phyloP scores from a whole-genome alignment of 2,113 vertebrate species.

The Erpornis zantholeuca region DNA sequence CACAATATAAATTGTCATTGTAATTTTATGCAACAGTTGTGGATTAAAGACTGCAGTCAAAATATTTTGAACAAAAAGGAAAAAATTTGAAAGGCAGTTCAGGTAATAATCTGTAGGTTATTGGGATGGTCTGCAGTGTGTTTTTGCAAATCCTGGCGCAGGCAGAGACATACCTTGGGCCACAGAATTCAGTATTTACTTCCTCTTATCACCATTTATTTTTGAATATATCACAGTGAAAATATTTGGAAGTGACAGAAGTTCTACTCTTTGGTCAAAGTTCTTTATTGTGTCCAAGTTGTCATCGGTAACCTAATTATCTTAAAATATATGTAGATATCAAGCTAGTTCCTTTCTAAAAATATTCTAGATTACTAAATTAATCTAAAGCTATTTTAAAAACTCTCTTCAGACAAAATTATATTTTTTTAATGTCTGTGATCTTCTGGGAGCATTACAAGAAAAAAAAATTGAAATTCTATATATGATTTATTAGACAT shows the following conservation, averaged over 20 bases:
- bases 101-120: neutral
- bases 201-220: neutral
- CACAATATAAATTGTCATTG: neutral
- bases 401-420: neutral
- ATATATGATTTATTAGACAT: neutral
- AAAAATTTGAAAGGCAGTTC: neutral
- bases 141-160: neutral
- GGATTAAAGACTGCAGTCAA: slow-evolving; percentile 16
- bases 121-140: neutral
- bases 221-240: neutral
- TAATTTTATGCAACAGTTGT: neutral
- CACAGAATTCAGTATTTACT: neutral
- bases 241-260: neutral
- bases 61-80: neutral
- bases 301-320: neutral
- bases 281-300: neutral
- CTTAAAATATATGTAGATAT: neutral
- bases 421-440: neutral
- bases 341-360: neutral
- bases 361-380: neutral
- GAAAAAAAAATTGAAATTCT: neutral
- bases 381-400: neutral
- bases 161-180: neutral
- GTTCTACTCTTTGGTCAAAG: neutral
- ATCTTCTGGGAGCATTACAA: neutral